Conservation (phyloP, 2,888 invertebrate genomes). For the Ochlodes sylvanus region DNA sequence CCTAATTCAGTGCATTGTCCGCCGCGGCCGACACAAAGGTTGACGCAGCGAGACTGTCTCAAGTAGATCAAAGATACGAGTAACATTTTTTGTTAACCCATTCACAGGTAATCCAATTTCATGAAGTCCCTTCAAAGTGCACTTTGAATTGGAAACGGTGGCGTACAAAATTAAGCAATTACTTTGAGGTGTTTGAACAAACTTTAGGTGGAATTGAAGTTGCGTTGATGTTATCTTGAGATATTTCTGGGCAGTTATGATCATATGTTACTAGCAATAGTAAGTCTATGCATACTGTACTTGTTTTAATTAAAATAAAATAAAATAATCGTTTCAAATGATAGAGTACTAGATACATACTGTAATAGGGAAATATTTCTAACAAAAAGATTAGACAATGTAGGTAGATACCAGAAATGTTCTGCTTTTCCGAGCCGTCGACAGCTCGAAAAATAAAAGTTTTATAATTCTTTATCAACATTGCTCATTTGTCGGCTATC, state of each 20-base stretch:
- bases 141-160: conserved; percentile 23
- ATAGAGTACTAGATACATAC: too few species aligned
- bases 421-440: too few species aligned
- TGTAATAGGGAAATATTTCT: too few species aligned
- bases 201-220: background rate
- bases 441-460: too few species aligned
- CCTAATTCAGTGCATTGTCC: conserved; percentile 52
- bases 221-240: background rate
- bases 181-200: conserved; percentile 1
- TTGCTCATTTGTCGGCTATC: too few species aligned
- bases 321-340: too few species aligned
- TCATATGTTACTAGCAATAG: too few species aligned
- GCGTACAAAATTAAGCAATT: conserved; percentile 27
- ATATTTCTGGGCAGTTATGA: background rate
- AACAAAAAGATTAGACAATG: too few species aligned
- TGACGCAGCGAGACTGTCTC: conserved; percentile 56
- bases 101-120: conserved; percentile 43
- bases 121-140: conserved; percentile 15
- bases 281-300: too few species aligned
- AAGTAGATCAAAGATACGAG: conserved; percentile 49
- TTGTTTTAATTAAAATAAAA: too few species aligned
- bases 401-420: too few species aligned
- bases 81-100: conserved; percentile 41
- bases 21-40: conserved; percentile 51
- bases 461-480: too few species aligned